These are phyloP conservation scores for Parascotia fuliginaria DNA, from an alignment of 2,888 invertebrate species.

Conservation along the genomic window DNA sequence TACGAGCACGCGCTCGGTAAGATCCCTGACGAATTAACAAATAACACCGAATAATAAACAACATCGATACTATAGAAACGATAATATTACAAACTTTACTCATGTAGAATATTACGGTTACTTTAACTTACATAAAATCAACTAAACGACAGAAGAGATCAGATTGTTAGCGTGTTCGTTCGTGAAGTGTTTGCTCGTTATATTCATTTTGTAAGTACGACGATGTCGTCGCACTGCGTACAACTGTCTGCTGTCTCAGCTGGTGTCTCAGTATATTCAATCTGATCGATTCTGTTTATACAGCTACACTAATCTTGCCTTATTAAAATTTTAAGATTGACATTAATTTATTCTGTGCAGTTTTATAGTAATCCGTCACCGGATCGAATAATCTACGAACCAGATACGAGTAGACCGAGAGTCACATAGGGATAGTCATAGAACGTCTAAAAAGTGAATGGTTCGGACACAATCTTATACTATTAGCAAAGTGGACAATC, in stretches of 20 bases:
- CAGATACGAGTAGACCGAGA: constrained; percentile 42
- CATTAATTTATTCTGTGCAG: constrained; percentile 66
- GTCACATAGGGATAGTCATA: constrained; percentile 41
- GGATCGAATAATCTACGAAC: constrained; percentile 46
- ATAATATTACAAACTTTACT: constrained; percentile 51
- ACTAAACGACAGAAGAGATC: constrained; percentile 59
- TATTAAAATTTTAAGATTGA: constrained; percentile 72
- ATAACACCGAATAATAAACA: constrained; percentile 57
- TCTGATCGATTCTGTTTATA: constrained; percentile 65
- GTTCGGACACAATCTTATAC: constrained; percentile 63
- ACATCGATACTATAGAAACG: constrained; percentile 63
- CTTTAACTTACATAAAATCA: constrained; percentile 57
- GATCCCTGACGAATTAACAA: constrained; percentile 53
- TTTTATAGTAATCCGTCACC: constrained; percentile 53
- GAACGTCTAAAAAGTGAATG: constrained; percentile 52
- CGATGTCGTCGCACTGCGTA: constrained; percentile 10
- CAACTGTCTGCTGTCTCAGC: constrained; percentile 1
- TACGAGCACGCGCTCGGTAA: constrained; percentile 6
- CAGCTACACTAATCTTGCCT: constrained; percentile 66
- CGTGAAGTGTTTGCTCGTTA: constrained; percentile 4
- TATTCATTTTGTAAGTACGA: background rate
- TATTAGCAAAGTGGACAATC: constrained; percentile 66
- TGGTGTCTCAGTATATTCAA: constrained; percentile 32
- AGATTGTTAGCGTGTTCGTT: constrained; percentile 47
- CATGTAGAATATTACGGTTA: constrained; percentile 58